Evolutionary conservation across 2,888 invertebrate species (phyloP).

Genomic region (Cheilosia vulpina): DNA sequence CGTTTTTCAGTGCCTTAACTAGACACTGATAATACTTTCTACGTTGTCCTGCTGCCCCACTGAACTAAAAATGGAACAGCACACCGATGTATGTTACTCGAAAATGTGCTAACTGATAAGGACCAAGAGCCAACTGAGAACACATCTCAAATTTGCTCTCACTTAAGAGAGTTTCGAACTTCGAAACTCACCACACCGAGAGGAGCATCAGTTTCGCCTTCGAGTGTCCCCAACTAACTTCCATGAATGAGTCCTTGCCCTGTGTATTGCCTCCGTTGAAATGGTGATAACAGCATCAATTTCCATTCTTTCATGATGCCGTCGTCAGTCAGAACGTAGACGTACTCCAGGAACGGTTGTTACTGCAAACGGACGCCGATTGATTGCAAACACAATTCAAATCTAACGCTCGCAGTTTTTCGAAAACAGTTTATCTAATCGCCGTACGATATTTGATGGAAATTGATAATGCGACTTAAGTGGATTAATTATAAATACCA

Average conservation of each 20-base stretch:
- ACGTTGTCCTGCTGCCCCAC: slow-evolving; percentile 46
- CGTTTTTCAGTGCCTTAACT: slow-evolving; percentile 53
- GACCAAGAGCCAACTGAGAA: slow-evolving; percentile 23
- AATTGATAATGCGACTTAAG: slow-evolving; percentile 42
- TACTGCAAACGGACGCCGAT: background rate
- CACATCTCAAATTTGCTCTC: background rate
- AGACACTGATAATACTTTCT: slow-evolving; percentile 55
- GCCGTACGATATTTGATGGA: slow-evolving; percentile 20
- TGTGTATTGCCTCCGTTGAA: slow-evolving; percentile 26
- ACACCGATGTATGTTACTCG: slow-evolving; percentile 31
- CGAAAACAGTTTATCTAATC: background rate
- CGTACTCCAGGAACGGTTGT: slow-evolving; percentile 47
- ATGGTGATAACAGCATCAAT: slow-evolving; percentile 70
- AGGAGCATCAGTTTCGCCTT: background rate
- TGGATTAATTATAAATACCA: slow-evolving; percentile 40
- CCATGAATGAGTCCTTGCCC: slow-evolving; percentile 20
- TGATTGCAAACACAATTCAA: background rate
- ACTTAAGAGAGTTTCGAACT: slow-evolving; percentile 37
- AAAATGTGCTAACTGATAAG: slow-evolving; percentile 51
- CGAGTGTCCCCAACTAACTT: slow-evolving; percentile 9
- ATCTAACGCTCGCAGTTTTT: slow-evolving; percentile 17
- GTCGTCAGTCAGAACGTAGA: slow-evolving; percentile 57
- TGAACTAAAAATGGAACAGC: slow-evolving; percentile 53
- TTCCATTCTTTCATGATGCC: slow-evolving; percentile 45
- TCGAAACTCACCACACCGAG: slow-evolving; percentile 29